Conservation (phyloP, 2,113 vertebrate species). For the Oxygymnocypris stewartii region DNA sequence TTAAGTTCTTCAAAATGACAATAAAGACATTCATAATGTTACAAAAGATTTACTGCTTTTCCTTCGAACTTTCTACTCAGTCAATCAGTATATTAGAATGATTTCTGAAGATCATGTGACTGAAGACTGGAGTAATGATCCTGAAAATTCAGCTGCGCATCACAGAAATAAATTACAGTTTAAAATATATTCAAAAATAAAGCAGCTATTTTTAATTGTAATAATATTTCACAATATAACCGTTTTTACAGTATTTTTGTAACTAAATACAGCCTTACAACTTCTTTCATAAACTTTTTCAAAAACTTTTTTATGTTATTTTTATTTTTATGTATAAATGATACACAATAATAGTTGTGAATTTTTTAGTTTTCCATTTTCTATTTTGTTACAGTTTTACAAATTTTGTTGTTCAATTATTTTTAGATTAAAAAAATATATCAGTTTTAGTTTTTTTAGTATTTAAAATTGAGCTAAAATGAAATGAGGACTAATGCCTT, state of each 20-base stretch:
- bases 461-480: too few relatives aligned
- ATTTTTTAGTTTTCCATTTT: not conserved
- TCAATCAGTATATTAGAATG: not conserved
- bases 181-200: not conserved
- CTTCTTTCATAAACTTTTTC: not conserved
- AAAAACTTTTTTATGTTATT: not conserved
- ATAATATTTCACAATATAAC: not conserved
- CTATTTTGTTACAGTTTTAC: not conserved
- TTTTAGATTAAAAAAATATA: too few relatives aligned
- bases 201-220: too few relatives aligned
- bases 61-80: too few relatives aligned
- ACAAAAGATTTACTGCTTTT: not conserved
- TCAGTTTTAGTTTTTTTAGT: too few relatives aligned
- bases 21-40: not conserved
- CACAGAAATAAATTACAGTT: not conserved
- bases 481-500: not conserved
- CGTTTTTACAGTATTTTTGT: not conserved
- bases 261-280: not conserved
- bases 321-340: not conserved
- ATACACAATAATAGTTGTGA: not conserved
- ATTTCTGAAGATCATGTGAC: not conserved
- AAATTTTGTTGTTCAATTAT: not conserved
- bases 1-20: not conserved
- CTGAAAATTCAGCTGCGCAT: not conserved
- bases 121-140: not conserved